Evolutionary conservation across 2,888 invertebrate genomes (phyloP).

Genomic region (Sphinx pinastri): DNA sequence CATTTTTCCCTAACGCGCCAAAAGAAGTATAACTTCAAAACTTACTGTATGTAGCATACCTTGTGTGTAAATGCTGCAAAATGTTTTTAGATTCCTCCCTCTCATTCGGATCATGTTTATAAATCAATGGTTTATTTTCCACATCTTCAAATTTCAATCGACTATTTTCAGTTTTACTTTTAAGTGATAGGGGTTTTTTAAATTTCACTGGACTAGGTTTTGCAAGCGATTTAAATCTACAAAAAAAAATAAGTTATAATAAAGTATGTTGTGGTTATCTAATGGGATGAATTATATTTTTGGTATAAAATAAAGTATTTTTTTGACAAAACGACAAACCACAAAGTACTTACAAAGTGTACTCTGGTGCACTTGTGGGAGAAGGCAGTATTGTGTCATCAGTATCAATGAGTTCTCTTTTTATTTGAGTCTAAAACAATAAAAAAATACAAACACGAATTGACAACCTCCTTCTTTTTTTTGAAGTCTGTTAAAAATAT

Average conservation of each 20-base stretch:
- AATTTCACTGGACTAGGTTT: conserved; percentile 58
- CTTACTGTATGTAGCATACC: conserved; percentile 43
- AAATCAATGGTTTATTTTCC: conserved; percentile 26
- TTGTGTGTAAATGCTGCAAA: conserved; percentile 49
- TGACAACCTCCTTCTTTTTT: too few species aligned
- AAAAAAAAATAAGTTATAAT: conserved; percentile 30
- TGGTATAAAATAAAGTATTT: not conserved
- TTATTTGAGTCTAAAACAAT: conserved; percentile 54
- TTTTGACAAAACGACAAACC: not conserved
- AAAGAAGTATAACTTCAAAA: too few species aligned
- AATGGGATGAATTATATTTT: too few species aligned
- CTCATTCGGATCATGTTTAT: conserved; percentile 31
- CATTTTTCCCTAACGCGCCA: too few species aligned
- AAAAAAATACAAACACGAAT: too few species aligned
- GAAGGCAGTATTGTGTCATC: conserved; percentile 76
- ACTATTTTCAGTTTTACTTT: conserved; percentile 45
- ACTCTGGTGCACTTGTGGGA: conserved; percentile 65
- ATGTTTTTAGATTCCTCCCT: conserved; percentile 62
- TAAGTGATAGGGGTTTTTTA: conserved; percentile 57
- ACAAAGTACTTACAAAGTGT: conserved; percentile 49
- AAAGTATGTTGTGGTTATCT: not conserved
- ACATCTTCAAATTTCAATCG: conserved; percentile 27
- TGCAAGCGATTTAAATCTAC: conserved; percentile 51
- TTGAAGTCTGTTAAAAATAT: too few species aligned
- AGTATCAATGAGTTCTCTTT: conserved; percentile 67